Evolutionary conservation across 1,140 invertebrate genomes (phyloP).

Genomic region (Aphidius ervi): DNA sequence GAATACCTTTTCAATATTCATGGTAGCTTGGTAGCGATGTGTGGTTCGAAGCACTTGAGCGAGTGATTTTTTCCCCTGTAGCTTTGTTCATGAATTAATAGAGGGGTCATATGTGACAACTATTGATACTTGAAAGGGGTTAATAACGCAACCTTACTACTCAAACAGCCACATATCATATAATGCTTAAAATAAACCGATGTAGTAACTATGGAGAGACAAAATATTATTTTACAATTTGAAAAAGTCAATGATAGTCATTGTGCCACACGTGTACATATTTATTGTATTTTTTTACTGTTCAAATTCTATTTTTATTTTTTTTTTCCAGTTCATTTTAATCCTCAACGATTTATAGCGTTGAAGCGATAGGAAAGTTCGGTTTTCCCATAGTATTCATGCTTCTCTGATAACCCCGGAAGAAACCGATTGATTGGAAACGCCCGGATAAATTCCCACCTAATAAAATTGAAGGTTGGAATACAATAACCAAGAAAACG

Average conservation of each 20-base stretch:
- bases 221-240: too few species aligned
- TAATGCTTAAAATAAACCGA: too few species aligned
- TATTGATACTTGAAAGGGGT: slow-evolving; percentile 5
- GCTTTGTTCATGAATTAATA: slow-evolving; percentile 13
- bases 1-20: slow-evolving; percentile 42
- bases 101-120: slow-evolving; percentile 35
- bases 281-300: too few species aligned
- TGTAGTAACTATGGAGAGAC: too few species aligned
- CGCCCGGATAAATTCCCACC: slow-evolving; percentile 34
- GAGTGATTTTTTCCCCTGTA: slow-evolving; percentile 47
- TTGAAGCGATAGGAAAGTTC: slow-evolving; percentile 50
- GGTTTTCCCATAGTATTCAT: slow-evolving; percentile 50
- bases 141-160: too few species aligned
- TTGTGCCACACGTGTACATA: too few species aligned
- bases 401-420: slow-evolving; percentile 51
- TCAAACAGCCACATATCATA: too few species aligned
- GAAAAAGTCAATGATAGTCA: too few species aligned
- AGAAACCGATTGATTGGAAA: slow-evolving; percentile 56
- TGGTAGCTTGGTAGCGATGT: slow-evolving; percentile 45
- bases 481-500: not conserved
- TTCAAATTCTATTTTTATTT: too few species aligned
- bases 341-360: slow-evolving; percentile 11
- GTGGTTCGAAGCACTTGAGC: slow-evolving; percentile 54
- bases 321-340: too few species aligned
- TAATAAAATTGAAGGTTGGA: slow-evolving; percentile 24